Percentiles rank a stretch among this genome's conserved stretches.
phyloP scores from a whole-genome alignment of 1,140 invertebrate genomes.

The Lepidurus couesii region DNA sequence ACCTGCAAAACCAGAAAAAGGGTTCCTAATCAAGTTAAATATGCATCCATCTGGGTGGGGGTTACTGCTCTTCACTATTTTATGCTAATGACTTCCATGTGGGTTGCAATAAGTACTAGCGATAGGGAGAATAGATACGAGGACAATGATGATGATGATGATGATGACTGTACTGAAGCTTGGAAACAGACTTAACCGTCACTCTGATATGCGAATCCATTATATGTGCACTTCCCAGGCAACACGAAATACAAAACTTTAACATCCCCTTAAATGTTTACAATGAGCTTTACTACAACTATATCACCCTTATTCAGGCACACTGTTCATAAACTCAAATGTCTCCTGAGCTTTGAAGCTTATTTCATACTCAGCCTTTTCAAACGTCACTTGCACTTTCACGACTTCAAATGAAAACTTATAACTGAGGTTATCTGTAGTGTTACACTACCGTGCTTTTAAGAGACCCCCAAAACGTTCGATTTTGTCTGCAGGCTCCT shows the following conservation, averaged over 20 bases:
- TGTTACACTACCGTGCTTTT: too few species aligned
- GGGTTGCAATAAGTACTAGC: conserved; percentile 9
- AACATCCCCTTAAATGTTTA: too few species aligned
- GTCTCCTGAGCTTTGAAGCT: too few species aligned
- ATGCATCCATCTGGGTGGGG: neutral
- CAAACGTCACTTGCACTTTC: too few species aligned
- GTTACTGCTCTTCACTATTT: neutral
- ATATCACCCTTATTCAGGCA: too few species aligned
- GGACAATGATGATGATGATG: neutral
- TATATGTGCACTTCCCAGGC: neutral
- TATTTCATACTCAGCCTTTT: too few species aligned
- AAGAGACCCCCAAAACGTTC: too few species aligned
- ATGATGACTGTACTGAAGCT: conserved; percentile 12
- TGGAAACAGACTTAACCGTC: neutral
- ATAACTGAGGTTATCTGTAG: too few species aligned
- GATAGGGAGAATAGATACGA: conserved; percentile 1
- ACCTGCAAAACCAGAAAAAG: neutral
- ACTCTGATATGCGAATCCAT: neutral
- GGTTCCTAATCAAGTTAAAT: neutral
- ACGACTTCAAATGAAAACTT: too few species aligned
- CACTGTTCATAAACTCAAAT: too few species aligned
- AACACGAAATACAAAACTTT: neutral
- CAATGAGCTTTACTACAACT: too few species aligned
- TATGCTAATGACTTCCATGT: conserved; percentile 3
- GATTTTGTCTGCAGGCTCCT: too few species aligned